phyloP scores from a whole-genome alignment of 2,888 invertebrate species.

The Formica aserva region DNA sequence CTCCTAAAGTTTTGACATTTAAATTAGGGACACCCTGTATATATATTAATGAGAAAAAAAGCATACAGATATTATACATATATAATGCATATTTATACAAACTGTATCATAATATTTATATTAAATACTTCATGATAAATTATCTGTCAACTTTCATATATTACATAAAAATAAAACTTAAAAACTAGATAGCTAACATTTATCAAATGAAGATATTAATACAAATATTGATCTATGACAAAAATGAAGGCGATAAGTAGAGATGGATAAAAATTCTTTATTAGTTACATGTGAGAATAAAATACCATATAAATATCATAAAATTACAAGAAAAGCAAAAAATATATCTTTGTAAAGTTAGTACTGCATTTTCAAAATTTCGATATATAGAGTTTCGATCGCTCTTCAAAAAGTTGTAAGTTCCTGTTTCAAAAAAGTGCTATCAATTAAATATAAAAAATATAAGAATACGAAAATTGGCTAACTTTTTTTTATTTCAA shows the following conservation, averaged over 20 bases:
- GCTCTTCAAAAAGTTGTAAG: not conserved
- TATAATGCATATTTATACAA: not conserved
- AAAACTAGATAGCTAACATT: not conserved
- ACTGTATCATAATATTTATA: not conserved
- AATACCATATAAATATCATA: not conserved
- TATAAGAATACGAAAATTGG: not conserved
- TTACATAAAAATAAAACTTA: not conserved
- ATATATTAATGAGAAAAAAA: constrained; percentile 18
- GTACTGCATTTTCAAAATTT: not conserved
- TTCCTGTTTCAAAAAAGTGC: not conserved
- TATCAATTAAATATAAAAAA: not conserved
- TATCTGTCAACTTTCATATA: not conserved
- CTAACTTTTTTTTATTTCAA: not conserved
- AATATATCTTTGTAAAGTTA: not conserved
- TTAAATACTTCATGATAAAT: not conserved
- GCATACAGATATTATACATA: not conserved
- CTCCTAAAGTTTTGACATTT: no score
- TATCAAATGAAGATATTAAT: not conserved
- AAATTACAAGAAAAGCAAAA: constrained; percentile 26
- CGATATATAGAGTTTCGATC: not conserved
- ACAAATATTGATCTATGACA: not conserved
- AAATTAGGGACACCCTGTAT: not conserved
- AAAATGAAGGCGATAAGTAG: not conserved
- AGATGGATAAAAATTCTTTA: not conserved
- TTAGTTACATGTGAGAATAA: not conserved